Percentiles rank a stretch among this genome's conserved stretches.
These are phyloP conservation scores for Cinclus mexicanus DNA, from an alignment of 2,113 vertebrate species.

Conservation along the genomic window DNA sequence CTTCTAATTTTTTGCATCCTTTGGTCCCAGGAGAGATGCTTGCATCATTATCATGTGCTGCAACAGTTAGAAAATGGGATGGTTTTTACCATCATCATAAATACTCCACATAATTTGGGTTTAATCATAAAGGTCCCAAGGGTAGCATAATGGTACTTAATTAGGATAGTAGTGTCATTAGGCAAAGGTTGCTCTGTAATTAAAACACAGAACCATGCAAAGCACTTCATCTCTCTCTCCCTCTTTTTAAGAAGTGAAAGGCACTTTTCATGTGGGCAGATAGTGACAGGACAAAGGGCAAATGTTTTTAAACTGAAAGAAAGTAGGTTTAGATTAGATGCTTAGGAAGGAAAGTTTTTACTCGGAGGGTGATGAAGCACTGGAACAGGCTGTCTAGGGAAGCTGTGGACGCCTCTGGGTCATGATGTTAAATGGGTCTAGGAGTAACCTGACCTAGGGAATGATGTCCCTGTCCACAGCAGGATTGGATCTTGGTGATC, in stretches of 20 bases:
- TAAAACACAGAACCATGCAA: background rate
- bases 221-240: background rate
- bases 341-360: background rate
- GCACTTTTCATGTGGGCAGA: background rate
- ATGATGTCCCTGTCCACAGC: background rate
- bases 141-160: background rate
- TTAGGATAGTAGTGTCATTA: constrained; percentile 16
- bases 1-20: background rate
- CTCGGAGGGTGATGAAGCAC: background rate
- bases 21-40: background rate
- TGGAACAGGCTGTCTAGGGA: background rate
- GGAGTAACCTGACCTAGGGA: background rate
- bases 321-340: background rate
- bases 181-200: constrained; percentile 18
- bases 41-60: background rate
- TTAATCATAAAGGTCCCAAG: background rate
- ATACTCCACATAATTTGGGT: background rate
- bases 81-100: background rate
- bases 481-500: background rate
- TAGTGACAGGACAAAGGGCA: background rate
- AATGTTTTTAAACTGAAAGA: background rate
- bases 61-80: background rate
- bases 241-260: background rate
- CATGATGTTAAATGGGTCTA: background rate
- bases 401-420: background rate